Evolutionary conservation across 2,113 vertebrate genomes (phyloP).

Genomic region (Eurypyga helias): DNA sequence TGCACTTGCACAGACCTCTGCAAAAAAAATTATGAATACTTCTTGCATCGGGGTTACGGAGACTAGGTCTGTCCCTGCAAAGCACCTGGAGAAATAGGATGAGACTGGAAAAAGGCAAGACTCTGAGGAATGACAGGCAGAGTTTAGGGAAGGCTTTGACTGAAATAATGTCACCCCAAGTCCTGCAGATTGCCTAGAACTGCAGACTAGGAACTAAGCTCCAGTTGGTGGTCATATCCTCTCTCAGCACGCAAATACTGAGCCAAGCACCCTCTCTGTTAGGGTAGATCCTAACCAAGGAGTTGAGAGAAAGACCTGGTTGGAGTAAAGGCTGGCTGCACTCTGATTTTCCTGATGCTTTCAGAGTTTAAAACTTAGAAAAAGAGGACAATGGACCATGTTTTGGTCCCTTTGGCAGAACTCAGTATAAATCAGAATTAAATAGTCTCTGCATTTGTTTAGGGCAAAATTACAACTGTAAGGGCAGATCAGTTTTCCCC

Average conservation of each 20-base stretch:
- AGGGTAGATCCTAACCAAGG: not conserved
- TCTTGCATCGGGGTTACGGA: rapidly evolving
- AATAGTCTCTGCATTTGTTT: not conserved
- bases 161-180: rapidly evolving
- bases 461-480: not conserved
- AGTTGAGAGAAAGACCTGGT: not conserved
- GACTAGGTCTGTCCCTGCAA: not conserved
- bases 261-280: not conserved
- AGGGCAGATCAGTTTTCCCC: not conserved
- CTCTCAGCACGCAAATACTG: rapidly evolving
- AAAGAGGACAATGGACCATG: not conserved
- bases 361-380: not conserved
- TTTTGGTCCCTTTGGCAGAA: not conserved
- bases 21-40: not conserved
- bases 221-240: not conserved
- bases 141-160: not conserved
- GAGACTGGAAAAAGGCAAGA: not conserved
- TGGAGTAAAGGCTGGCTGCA: not conserved
- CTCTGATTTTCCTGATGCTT: not conserved
- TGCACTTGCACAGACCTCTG: not conserved
- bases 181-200: not conserved
- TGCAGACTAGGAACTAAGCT: not conserved
- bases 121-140: not conserved
- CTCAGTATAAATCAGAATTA: not conserved
- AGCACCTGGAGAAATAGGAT: not conserved